A percentile compares a stretch with the other conserved stretches of the same genome.
These are phyloP conservation scores for Thripadectes ignobilis DNA, from an alignment of 2,797 vertebrate genomes.

Conservation along the genomic window DNA sequence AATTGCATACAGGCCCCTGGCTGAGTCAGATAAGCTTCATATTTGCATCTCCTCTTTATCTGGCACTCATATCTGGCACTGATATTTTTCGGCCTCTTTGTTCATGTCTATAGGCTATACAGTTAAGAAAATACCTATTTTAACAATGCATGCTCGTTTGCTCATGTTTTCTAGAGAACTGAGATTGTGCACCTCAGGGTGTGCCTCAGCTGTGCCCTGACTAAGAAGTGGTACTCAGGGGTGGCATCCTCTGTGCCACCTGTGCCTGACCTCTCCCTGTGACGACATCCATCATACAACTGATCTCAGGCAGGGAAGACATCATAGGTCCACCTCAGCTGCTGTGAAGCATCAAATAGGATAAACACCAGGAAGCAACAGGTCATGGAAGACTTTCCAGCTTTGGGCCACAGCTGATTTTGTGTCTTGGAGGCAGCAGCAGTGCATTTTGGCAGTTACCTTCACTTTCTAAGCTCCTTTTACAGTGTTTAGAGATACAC, in stretches of 20 bases:
- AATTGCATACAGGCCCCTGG: background rate
- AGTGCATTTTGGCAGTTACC: background rate
- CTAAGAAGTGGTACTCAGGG: background rate
- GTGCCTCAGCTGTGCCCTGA: background rate
- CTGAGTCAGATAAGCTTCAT: background rate
- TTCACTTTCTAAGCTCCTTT: background rate
- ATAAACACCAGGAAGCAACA: background rate
- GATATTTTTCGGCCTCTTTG: background rate
- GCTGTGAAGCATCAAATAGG: background rate
- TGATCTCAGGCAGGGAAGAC: background rate
- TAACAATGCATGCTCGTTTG: background rate
- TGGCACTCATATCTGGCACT: background rate
- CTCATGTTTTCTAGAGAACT: background rate
- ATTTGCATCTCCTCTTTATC: background rate
- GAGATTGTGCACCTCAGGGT: background rate
- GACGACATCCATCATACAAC: no score
- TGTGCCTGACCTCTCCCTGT: background rate
- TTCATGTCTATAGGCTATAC: background rate
- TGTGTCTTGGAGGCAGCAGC: background rate
- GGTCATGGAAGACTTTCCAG: background rate
- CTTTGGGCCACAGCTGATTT: background rate
- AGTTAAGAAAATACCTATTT: background rate
- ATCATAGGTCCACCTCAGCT: background rate
- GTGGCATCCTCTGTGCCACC: background rate
- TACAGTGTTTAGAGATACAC: accelerated